A percentile compares a stretch with the other conserved stretches of the same genome.
These are phyloP conservation scores for Patiria miniata DNA, from an alignment of 35 echinoderm and acorn worm genomes.

Conservation along the genomic window DNA sequence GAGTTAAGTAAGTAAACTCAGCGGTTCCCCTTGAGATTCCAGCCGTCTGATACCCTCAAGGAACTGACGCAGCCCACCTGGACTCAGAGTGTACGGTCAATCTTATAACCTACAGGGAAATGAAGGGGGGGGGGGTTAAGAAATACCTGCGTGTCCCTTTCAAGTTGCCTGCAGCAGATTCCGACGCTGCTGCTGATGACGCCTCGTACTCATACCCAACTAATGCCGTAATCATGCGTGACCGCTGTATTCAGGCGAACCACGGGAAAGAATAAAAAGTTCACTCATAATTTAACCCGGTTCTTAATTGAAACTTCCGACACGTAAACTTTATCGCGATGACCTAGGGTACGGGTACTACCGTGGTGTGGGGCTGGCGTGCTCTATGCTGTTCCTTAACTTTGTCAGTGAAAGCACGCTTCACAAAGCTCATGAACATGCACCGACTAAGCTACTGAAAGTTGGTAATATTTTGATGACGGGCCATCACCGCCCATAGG, in stretches of 20 bases:
- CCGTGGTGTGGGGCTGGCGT: no score
- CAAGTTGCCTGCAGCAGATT: constrained; percentile 1
- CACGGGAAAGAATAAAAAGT: neutral
- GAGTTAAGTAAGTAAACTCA: no score
- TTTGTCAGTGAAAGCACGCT: no score
- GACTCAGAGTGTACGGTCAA: neutral
- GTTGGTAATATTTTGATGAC: neutral
- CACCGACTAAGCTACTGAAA: constrained; percentile 7
- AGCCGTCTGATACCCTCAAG: neutral
- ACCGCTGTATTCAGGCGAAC: neutral
- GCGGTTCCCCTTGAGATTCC: neutral
- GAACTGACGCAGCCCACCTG: neutral
- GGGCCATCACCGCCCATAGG: neutral
- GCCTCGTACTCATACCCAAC: neutral
- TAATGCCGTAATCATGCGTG: neutral
- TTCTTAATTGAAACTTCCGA: constrained; percentile 27
- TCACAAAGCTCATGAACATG: no score
- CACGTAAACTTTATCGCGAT: neutral
- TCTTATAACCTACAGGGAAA: no score
- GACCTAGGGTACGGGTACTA: no score
- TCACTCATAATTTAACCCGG: neutral
- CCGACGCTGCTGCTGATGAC: neutral
- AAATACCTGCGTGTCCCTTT: neutral
- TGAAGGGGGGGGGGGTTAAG: no score
- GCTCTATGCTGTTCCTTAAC: no score